phyloP scores from a whole-genome alignment of 2,797 vertebrate species.

The Megalops cyprinoides region DNA sequence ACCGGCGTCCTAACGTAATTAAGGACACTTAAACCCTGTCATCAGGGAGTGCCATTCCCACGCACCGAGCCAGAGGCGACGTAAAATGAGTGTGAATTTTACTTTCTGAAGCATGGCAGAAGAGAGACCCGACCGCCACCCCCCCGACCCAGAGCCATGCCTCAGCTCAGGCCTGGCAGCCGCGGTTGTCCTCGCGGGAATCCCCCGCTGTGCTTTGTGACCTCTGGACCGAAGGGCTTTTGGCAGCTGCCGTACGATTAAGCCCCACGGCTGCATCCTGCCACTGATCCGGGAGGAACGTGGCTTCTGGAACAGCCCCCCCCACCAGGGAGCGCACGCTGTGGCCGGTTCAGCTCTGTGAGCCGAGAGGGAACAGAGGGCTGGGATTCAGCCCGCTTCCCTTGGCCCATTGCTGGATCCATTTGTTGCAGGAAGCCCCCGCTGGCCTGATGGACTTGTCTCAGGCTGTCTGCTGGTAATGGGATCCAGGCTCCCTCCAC shows the following conservation, averaged over 20 bases:
- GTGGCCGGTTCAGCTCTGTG: not conserved
- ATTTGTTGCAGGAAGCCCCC: slow-evolving; percentile 6
- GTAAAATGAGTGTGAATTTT: not conserved
- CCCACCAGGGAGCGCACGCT: not conserved
- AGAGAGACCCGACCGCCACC: not conserved
- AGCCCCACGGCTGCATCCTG: not conserved
- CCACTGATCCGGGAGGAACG: not conserved
- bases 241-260: not conserved
- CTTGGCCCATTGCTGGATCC: slow-evolving; percentile 6
- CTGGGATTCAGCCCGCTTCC: not conserved
- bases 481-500: slow-evolving; percentile 5
- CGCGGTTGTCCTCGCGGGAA: too few relatives aligned
- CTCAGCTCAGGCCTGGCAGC: not conserved
- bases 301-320: not conserved
- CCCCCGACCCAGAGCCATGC: not conserved
- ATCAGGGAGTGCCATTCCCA: not conserved
- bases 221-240: not conserved
- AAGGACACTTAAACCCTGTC: not conserved
- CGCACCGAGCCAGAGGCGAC: not conserved
- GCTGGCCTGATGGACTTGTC: not conserved
- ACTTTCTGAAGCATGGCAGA: not conserved
- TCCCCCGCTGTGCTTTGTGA: not conserved
- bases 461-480: slow-evolving; percentile 4
- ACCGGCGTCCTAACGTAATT: not conserved
- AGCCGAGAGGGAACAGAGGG: not conserved